phyloP scores from a whole-genome alignment of 2,888 invertebrate genomes.

The Tenthredo scrophulariae region DNA sequence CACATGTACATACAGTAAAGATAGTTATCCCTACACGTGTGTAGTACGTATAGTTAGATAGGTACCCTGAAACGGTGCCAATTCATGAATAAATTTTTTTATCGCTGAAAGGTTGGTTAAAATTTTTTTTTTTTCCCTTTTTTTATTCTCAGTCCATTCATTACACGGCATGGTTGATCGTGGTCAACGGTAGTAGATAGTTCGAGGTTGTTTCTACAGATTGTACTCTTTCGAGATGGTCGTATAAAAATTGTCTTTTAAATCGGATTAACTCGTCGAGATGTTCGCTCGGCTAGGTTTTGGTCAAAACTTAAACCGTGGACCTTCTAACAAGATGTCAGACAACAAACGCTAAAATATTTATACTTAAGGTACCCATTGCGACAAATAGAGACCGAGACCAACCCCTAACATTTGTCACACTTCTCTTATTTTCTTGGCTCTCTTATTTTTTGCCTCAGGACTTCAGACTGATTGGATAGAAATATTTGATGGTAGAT shows the following conservation, averaged over 20 bases:
- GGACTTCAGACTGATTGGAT: not conserved
- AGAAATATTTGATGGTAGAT: not conserved
- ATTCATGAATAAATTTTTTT: not conserved
- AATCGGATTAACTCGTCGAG: not conserved
- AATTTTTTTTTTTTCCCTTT: not conserved
- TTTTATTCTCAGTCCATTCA: not conserved
- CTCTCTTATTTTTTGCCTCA: not conserved
- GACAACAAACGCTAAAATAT: conserved; percentile 63
- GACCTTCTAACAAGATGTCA: conserved; percentile 59
- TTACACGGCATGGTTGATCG: not conserved
- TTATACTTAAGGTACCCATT: conserved; percentile 55
- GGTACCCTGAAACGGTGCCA: not conserved
- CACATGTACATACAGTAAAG: not conserved
- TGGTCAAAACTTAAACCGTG: conserved; percentile 52
- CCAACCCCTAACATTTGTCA: not conserved
- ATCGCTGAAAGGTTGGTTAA: not conserved
- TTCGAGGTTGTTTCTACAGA: not conserved
- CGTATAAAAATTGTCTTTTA: not conserved
- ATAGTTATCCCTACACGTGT: not conserved
- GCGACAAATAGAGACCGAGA: not conserved
- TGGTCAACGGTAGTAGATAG: not conserved
- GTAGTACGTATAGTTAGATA: not conserved
- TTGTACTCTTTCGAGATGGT: not conserved
- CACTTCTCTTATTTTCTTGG: not conserved
- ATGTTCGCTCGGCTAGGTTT: not conserved